Base-by-base conservation (phyloP, 2,113 vertebrate genomes). In the Sarotherodon lohbergeri region DNA sequence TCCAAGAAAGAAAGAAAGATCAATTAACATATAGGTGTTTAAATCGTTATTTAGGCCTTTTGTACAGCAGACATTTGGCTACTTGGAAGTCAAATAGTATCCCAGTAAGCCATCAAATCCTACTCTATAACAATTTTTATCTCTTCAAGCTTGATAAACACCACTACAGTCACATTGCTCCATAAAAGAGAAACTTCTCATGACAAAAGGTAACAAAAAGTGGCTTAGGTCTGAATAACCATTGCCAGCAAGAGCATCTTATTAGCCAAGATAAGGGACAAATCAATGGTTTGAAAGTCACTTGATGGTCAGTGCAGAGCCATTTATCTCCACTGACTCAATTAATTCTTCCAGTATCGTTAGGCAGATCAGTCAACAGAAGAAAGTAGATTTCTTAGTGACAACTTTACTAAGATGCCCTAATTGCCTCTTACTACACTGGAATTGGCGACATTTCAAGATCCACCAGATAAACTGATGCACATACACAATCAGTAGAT, bases 201-300 rank as follows among this genome's bases (percentile, higher is more conserved):
- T 12, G 48, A 76, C 39, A 48, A 81, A 76, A 73, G 61, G 5
- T 81, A 76, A 50, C 46, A 63, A 32, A 68, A 82, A 82, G 63
- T 83, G 61, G 71, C 82, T 87, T 80, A 46, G 27, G 43, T 83
- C 16, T 82, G 80, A 90, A 89, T 85, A 90, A 80, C 80, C 55
- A 82, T 81, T 71, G 68, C 76, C 59, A 63, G 57, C 83, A 87
- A 73, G 55, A 50, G 68, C 86, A 71, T 91, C 90, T 87, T 87
- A 90, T 91, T 83, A 87, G 80, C 82, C 79, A 39, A 91, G 91
- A 93, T 93, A 90, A 92, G 89, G 52, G 80, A 86, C 81, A 79
- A 89, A 93, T 93, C 93, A 88, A 93, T 94, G 88, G 76, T 86
- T 85, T 80, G 81, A 92, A 93, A 92, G 86, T 90, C 85, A 87